Base-by-base conservation (phyloP, 2,797 vertebrate species). In the Sarcoramphus papa region DNA sequence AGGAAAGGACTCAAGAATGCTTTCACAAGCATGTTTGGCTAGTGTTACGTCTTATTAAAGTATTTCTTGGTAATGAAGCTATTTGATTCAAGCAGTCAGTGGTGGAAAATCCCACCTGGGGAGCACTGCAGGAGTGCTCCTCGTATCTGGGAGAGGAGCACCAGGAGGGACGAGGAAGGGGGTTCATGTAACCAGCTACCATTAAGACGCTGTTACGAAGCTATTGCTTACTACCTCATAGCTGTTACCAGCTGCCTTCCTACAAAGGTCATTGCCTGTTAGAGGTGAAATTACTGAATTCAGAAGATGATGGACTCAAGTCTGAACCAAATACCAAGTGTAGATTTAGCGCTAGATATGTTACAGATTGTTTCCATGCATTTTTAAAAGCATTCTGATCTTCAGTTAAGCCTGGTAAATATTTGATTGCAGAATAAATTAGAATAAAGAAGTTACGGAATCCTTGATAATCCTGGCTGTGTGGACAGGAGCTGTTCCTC, bases 161-260 rank as follows among this genome's bases (percentile, higher is more conserved):
- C 28, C 1, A 14, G 35, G 28, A 82, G 28, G 45, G 7, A 54
- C 0, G 3, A 91, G 30, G 25, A 75, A 50, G 4, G 19, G 7
- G 2, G 8, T 37, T 73, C 43, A 7, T 11, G 15, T 43, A 77
- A 74, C 31, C 59, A 75, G 35, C 22, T 79, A 28, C 45, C 28
- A 19, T 24, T 16, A 57, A 62, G n/a, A 16, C 0, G 0, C 17
- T 47, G 14, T 41, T 69, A 62, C 0, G 1, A 69, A 90, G 19
- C 25, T 86, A 7, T 48, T 70, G 20, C 45, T 78, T 84, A 11
- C 18, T 86, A 20, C 53, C 31, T 70, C 18, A 1, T 12, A 80
- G 30, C 33, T 77, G 37, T 60, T 37, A 21, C 21, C n/a, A 48
- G 33, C 40, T 67, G 45, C 35, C 60, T 81, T 92, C n/a, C 27